Evolutionary conservation across 1,140 invertebrate genomes (phyloP).

Genomic region (Lanistes nyassanus): DNA sequence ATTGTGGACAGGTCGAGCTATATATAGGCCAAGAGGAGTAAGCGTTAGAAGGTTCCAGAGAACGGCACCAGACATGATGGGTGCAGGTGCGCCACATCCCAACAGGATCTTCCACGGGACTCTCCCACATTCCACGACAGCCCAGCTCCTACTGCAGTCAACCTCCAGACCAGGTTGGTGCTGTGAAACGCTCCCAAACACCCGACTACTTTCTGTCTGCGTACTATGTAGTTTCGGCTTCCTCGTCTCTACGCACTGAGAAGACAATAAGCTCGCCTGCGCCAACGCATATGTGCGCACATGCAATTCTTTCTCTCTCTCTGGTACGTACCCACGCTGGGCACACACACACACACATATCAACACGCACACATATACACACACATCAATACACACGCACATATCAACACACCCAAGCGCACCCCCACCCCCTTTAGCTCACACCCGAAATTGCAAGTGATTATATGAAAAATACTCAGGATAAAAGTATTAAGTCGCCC

Average conservation of each 20-base stretch:
- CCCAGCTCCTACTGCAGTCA: background rate
- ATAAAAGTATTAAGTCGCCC: too few species aligned
- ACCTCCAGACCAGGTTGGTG: background rate
- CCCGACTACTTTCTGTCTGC: background rate
- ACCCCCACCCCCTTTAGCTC: too few species aligned
- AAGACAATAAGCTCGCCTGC: background rate
- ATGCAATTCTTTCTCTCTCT: too few species aligned
- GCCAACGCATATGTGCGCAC: background rate
- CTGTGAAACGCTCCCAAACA: background rate
- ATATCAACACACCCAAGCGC: slow-evolving; percentile 4
- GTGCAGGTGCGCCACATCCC: too few species aligned
- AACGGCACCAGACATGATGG: too few species aligned
- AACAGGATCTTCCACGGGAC: too few species aligned
- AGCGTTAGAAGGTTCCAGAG: too few species aligned
- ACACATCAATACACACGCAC: slow-evolving; percentile 8
- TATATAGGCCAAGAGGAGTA: too few species aligned
- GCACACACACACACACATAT: slow-evolving; percentile 9
- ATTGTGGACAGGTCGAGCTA: too few species aligned
- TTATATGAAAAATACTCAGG: too few species aligned
- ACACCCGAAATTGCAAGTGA: too few species aligned
- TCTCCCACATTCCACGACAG: too few species aligned
- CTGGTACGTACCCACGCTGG: background rate
- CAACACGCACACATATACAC: slow-evolving; percentile 6
- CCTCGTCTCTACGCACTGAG: background rate
- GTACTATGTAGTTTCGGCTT: background rate